These are phyloP conservation scores for Ciconia boyciana DNA, from an alignment of 2,113 vertebrate genomes.

Conservation along the genomic window DNA sequence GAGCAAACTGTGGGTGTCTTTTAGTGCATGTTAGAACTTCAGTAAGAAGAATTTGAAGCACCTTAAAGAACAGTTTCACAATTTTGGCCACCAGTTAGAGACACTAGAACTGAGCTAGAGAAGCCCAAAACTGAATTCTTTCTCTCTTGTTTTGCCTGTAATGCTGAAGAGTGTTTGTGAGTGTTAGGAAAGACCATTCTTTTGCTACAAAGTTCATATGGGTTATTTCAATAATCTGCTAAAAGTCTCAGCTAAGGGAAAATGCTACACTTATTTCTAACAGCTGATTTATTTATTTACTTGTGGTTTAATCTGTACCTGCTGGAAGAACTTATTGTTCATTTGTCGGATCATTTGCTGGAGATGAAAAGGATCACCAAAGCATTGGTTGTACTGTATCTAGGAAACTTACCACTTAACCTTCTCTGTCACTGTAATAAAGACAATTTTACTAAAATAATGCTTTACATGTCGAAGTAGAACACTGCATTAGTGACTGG, in stretches of 20 bases:
- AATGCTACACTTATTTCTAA: neutral
- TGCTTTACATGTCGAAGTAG: neutral
- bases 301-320: constrained; percentile 4
- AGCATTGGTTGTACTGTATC: neutral
- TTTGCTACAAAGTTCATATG: neutral
- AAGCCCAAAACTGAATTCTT: neutral
- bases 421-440: neutral
- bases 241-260: neutral
- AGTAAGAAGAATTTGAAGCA: neutral
- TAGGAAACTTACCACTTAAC: constrained; percentile 32
- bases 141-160: neutral
- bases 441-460: constrained; percentile 50
- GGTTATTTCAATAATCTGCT: neutral
- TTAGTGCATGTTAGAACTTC: neutral
- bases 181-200: neutral
- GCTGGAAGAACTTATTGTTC: neutral
- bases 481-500: constrained; percentile 21
- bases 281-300: neutral
- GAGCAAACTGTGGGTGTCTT: neutral
- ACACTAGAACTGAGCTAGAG: neutral
- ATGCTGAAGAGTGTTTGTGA: neutral
- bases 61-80: neutral
- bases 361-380: neutral
- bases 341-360: neutral
- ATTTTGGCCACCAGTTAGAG: neutral